Conservation (phyloP, 1,140 invertebrate genomes). For the Oedothorax gibbosus region DNA sequence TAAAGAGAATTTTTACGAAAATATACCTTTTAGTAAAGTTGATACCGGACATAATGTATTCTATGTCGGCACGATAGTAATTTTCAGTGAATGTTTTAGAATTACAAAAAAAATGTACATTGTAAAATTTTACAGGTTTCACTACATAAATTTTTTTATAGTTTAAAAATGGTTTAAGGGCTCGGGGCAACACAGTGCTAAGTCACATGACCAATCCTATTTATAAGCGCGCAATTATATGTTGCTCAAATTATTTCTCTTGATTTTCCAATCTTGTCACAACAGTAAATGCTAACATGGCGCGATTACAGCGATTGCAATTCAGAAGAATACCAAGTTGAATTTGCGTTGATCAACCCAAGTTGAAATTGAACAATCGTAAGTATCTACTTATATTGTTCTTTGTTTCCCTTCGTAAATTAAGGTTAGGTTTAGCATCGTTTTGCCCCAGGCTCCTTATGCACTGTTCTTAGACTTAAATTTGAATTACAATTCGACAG, state of each 20-base stretch:
- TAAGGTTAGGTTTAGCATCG: constrained; percentile 58
- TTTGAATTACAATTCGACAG: neutral
- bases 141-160: neutral
- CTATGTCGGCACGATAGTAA: no score
- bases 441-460: constrained; percentile 59
- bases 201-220: constrained; percentile 42
- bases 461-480: constrained; percentile 5
- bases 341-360: no score
- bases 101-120: no score
- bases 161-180: constrained; percentile 38
- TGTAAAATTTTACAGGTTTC: no score
- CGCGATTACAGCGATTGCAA: no score
- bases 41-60: no score
- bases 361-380: neutral
- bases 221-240: constrained; percentile 17
- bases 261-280: no score
- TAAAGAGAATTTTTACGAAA: no score
- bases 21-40: no score
- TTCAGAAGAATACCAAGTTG: no score
- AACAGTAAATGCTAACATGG: no score
- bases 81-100: no score
- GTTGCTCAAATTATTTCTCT: neutral
- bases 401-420: constrained; percentile 2
- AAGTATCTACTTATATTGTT: constrained; percentile 50
- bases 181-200: constrained; percentile 61